Conservation (phyloP, 2,797 vertebrate species). For the Danio tinwini region DNA sequence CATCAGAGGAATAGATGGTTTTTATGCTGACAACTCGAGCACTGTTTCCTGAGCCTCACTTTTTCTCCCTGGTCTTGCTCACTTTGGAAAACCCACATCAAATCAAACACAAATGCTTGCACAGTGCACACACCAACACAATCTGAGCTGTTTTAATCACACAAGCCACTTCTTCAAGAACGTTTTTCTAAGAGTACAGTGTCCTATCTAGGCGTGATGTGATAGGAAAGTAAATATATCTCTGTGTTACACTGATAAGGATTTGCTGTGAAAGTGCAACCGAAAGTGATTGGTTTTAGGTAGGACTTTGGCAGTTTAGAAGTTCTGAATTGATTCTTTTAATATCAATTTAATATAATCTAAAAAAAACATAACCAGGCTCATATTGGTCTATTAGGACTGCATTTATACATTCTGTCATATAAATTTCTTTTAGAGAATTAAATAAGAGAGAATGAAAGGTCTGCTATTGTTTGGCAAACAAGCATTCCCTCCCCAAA, state of each 20-base stretch:
- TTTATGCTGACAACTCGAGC: constrained; percentile 27
- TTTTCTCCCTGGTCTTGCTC: not conserved
- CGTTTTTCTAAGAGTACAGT: not conserved
- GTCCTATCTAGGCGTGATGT: not conserved
- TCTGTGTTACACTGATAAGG: not conserved
- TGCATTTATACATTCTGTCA: not conserved
- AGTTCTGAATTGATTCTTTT: not conserved
- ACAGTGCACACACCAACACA: not conserved
- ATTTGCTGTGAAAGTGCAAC: not conserved
- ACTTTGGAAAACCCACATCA: not conserved
- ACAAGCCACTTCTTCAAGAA: not conserved
- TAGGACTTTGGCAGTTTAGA: not conserved
- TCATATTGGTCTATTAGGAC: not conserved
- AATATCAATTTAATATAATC: no score
- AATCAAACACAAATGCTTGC: constrained; percentile 18
- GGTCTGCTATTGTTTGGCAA: not conserved
- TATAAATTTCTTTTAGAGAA: not conserved
- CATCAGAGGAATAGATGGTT: constrained; percentile 18
- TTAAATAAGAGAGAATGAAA: not conserved
- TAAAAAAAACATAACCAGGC: no score
- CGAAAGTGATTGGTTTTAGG: not conserved
- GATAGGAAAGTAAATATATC: not conserved
- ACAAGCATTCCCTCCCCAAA: not conserved
- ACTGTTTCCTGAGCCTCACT: not conserved
- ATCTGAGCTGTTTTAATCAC: not conserved